Base-by-base conservation (phyloP, 2,888 invertebrate species). In the Colletes collaris region DNA sequence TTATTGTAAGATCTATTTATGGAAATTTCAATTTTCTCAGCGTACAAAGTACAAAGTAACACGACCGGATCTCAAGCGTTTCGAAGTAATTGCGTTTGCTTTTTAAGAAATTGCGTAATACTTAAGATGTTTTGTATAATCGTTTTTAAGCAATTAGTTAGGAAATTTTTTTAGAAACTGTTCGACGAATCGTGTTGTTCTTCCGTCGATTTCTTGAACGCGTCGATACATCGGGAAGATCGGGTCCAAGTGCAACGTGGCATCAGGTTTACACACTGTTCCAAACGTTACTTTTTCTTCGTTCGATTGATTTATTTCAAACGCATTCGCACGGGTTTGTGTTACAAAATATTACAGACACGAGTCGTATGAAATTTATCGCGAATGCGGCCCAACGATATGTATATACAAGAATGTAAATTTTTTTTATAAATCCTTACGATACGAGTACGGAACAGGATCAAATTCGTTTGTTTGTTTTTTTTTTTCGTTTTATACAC, bases 21-120 rank as follows among this genome's bases (percentile, higher is more conserved):
- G 82, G 44, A 74, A 81, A 81, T 73, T 73, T 75, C 80, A 80
- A 83, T 83, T 80, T 85, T 86, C 89, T 87, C 85, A 88, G 85
- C 87, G 89, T 88, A 88, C 82, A 88, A 85, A 90, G 90, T 90
- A 90, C 90, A 90, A 90, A 90, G 73, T 85, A 83, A 77, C 81
- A 86, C 79, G 85, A 90, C 87, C 88, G 86, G 90, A 90, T 90
- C 90, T 90, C 90, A 90, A 83, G 88, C 88, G 87, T 83, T 87
- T 84, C 79, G 82, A 82, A 86, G 63, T 80, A 77, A 73, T 73
- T 66, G 59, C 52, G 58, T 64, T 76, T 70, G 63, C 50, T 69
- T 70, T 79, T 71, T 72, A 75, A 69, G 77, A 52, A 55, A 46
- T 46, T 69, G 27, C 56, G 75, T 80, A 27, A 80, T 52, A 60